Base-by-base conservation (phyloP, 1,140 invertebrate genomes). In the Cyclina sinensis region DNA sequence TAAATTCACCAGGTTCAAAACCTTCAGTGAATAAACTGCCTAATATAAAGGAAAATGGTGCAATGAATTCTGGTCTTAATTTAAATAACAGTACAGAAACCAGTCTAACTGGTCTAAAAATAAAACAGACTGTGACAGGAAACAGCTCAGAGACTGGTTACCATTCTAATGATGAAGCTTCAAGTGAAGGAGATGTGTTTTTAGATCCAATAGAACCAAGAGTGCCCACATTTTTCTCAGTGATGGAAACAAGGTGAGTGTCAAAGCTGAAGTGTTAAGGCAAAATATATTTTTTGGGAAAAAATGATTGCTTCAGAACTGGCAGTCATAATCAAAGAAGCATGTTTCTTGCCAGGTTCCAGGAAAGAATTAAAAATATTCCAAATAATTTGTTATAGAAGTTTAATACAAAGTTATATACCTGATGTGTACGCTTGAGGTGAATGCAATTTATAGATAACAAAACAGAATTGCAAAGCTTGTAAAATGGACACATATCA, bases 141-240 rank as follows among this genome's bases (percentile, higher is more conserved):
- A 35, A 30, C 1, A 35, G 37, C 37, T 78, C 74, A 30, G 92
- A 59, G 92, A 93, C 46, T 62, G 51, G 57, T 39, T 48, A 59
- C n/a, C 12, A 68, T 24, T 80, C 78, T 54, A 78, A 48, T 57
- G 85, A 79, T 37, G 85, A 86, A 39, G 37, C 24, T 37, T 39
- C 39, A 27, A 73, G 62, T 81, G 86, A 74, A 24, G 48, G 62
- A 4, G 86, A 88, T 74, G 86, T 88, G 65, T 88, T 88, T 51
- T 73, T 81, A 79, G 93, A 94, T 92, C 93, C 93, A 48, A 92
- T 94, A 68, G 94, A 94, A 91, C 84, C 86, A 57, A 92, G 86
- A 84, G 90, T 92, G 65, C 86, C 91, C 32, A 94, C 93, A 14
- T 94, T 94, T 91, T 94, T 94, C 74, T 93, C 93, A n/a, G 83